Base-by-base conservation (phyloP, 2,888 invertebrate species). In the Sussaba pulchella region DNA sequence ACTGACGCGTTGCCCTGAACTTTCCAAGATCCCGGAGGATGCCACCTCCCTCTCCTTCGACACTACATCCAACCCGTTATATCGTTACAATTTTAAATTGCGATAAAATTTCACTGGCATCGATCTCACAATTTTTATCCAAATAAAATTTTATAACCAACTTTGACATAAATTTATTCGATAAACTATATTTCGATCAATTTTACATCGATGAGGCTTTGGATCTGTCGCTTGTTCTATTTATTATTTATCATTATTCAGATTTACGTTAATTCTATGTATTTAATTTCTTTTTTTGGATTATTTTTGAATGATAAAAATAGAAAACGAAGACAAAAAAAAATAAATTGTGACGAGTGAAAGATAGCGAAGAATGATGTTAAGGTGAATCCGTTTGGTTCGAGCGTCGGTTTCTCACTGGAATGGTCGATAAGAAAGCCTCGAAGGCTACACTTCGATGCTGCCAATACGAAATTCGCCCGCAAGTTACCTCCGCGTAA, bases 381-480 rank as follows among this genome's bases (percentile, higher is more conserved):
- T 21, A 17, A 69, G 21, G 12, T 59, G 77, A 39, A 70, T 14
- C 66, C 54, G 47, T 78, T 63, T 72, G n/a, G 78, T 74, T 43
- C 73, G 66, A 81, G 80, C 61, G 81, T 72, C 74, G 41, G 78
- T 74, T 81, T 77, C 82, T 76, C 83, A 85, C 84, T 79, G 79
- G 43, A 72, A 71, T 67, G 78, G 82, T 84, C 80, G 81, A 85
- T 83, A 79, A 71, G 70, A 67, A 47, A 83, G 78, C 75, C 70
- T 70, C 59, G n/a, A n/a, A n/a, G n/a, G n/a, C n/a, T n/a, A 84
- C 83, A 82, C 54, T 78, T 61, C 74, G 71, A 69, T 78, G 43
- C 54, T 52, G 50, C 61, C 21, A 72, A 72, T 50, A 12, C 50
- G 26, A 36, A 67, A 59, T 39, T 67, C 24, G 52, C 67, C 19